These are phyloP conservation scores for Acanthornis magna DNA, from an alignment of 2,797 vertebrate genomes.

Conservation along the genomic window DNA sequence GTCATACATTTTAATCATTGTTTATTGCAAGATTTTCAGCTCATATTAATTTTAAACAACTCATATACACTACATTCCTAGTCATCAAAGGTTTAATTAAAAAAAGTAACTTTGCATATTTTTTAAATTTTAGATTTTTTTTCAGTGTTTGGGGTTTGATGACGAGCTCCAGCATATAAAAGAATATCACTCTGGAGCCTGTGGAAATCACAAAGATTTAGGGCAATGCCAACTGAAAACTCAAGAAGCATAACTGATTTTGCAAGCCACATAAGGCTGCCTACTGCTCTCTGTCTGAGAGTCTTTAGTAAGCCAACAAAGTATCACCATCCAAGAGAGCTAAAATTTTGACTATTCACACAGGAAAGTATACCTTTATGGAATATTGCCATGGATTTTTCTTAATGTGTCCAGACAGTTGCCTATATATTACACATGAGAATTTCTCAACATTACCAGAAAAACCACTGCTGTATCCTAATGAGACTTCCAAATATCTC, in stretches of 20 bases:
- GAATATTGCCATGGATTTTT: neutral
- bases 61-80: neutral
- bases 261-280: neutral
- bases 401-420: neutral
- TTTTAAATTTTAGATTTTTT: neutral
- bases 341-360: neutral
- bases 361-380: neutral
- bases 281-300: neutral
- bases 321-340: neutral
- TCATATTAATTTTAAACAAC: neutral
- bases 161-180: neutral
- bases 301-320: neutral
- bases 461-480: neutral
- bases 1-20: slow-evolving; percentile 6
- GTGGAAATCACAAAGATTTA: neutral
- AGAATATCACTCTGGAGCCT: neutral
- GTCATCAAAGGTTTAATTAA: neutral
- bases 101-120: neutral
- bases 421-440: neutral
- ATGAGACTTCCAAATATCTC: neutral
- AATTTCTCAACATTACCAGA: neutral
- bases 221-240: neutral
- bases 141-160: neutral
- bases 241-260: neutral
- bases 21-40: neutral